Conservation (phyloP, 2,888 invertebrate genomes). For the Suillia variegata region DNA sequence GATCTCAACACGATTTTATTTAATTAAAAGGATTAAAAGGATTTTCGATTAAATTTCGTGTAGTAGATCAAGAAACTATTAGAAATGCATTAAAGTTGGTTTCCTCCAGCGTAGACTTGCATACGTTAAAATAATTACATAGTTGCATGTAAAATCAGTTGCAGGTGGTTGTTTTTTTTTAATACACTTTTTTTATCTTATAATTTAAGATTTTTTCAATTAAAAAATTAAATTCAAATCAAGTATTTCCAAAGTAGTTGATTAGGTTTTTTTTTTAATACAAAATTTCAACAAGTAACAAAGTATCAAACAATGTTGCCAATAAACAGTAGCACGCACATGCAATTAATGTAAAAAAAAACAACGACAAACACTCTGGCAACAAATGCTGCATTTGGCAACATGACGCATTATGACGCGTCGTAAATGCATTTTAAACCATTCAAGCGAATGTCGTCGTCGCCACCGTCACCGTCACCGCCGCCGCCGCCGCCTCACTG, state of each 20-base stretch:
- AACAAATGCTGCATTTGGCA: conserved; percentile 36
- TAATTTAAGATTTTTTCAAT: no score
- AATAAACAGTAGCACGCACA: no score
- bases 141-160: no score
- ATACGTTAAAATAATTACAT: not conserved
- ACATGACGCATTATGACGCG: conserved; percentile 9
- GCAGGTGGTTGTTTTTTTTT: no score
- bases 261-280: no score
- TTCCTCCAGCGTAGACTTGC: not conserved
- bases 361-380: conserved; percentile 37
- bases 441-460: conserved; percentile 18
- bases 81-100: conserved; percentile 43
- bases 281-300: no score
- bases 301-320: no score
- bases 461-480: no score
- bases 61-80: conserved; percentile 28
- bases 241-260: no score
- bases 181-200: no score
- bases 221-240: no score
- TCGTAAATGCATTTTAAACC: not conserved
- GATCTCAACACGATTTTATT: conserved; percentile 30
- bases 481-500: conserved; percentile 11
- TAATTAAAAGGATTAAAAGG: conserved; percentile 30
- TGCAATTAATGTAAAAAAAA: no score
- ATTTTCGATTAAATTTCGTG: conserved; percentile 20